Percentiles rank a stretch among this genome's conserved stretches.
Conservation (phyloP, 2,888 invertebrate species). For the Parnassius apollo region DNA sequence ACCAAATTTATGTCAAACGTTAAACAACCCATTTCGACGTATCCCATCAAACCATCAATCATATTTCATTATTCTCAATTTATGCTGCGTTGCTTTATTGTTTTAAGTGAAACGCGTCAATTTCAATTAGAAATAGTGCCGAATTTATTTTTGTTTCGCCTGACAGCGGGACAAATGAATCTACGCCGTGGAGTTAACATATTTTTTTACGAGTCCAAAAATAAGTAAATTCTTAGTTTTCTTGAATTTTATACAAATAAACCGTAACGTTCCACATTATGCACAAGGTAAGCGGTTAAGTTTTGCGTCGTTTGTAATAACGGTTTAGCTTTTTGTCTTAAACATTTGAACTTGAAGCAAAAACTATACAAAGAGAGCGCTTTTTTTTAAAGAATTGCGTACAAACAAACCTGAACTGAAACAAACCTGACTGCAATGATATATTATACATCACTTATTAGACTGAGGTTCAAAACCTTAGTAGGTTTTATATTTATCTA, state of each 20-base stretch:
- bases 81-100: conserved; percentile 60
- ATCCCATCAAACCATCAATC: conserved; percentile 63
- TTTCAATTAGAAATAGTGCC: conserved; percentile 68
- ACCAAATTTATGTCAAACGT: conserved; percentile 25
- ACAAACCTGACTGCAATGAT: too few species aligned
- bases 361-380: too few species aligned
- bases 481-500: too few species aligned
- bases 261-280: conserved; percentile 74
- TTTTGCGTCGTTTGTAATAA: conserved; percentile 22
- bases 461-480: too few species aligned
- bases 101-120: conserved; percentile 77
- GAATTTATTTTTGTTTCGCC: conserved; percentile 53
- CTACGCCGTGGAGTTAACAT: conserved; percentile 32
- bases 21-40: conserved; percentile 40
- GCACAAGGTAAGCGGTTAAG: conserved; percentile 56
- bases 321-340: conserved; percentile 16
- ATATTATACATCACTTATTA: too few species aligned
- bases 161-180: conserved; percentile 56
- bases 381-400: too few species aligned
- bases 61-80: conserved; percentile 72
- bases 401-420: too few species aligned
- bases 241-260: conserved; percentile 51
- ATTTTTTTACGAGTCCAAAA: conserved; percentile 44
- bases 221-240: not conserved
- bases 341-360: not conserved